phyloP scores from a whole-genome alignment of 2,113 vertebrate genomes.

The Noctilio leporinus region DNA sequence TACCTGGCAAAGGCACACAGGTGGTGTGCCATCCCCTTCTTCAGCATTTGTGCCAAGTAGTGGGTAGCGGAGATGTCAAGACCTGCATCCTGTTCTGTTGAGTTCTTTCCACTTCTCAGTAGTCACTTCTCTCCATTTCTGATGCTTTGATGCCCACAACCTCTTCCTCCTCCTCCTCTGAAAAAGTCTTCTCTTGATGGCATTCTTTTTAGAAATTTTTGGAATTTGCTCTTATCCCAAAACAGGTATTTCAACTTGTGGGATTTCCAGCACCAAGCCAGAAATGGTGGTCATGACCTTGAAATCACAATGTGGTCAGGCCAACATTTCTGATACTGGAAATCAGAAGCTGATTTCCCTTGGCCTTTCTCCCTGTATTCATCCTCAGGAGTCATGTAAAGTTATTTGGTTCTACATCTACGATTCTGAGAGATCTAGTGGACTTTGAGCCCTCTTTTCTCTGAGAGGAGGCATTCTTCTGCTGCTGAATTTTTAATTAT shows the following conservation, averaged over 20 bases:
- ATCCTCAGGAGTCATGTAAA: background rate
- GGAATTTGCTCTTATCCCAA: background rate
- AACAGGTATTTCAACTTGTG: background rate
- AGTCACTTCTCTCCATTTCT: background rate
- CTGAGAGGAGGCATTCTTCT: background rate
- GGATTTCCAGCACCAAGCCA: background rate
- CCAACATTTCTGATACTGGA: background rate
- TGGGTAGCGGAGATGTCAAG: background rate
- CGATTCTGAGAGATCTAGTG: background rate
- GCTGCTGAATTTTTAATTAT: constrained; percentile 70
- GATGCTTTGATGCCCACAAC: background rate
- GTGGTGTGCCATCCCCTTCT: background rate
- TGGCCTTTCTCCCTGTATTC: background rate
- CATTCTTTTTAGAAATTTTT: background rate
- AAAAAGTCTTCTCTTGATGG: background rate
- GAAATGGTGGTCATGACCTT: background rate
- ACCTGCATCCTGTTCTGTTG: background rate
- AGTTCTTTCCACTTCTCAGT: background rate
- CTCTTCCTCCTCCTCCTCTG: background rate
- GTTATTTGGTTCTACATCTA: background rate
- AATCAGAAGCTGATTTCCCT: background rate
- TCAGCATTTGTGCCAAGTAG: background rate
- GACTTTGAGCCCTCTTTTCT: constrained; percentile 9
- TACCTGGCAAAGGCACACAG: background rate
- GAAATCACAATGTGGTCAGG: background rate